These are phyloP conservation scores for Thripadectes ignobilis DNA, from an alignment of 2,797 vertebrate genomes.

Conservation along the genomic window DNA sequence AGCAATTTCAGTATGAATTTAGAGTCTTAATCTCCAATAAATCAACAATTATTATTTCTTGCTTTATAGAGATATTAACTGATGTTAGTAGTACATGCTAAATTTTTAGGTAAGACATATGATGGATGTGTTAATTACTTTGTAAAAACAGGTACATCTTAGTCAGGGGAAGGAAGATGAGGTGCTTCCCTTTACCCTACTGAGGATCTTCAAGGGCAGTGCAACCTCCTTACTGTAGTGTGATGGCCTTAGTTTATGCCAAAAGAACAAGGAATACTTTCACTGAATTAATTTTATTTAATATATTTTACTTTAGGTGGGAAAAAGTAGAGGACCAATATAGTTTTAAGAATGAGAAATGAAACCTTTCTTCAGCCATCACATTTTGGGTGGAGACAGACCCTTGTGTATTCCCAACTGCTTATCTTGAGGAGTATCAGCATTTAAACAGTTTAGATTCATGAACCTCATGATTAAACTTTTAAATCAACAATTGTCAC, in stretches of 20 bases:
- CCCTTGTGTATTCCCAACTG: neutral
- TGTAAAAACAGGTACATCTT: neutral
- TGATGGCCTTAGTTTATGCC: neutral
- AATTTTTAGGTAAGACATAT: neutral
- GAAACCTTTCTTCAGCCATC: neutral
- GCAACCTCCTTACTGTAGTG: neutral
- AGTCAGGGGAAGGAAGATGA: neutral
- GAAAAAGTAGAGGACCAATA: neutral
- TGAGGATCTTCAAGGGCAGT: neutral
- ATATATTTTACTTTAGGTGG: neutral
- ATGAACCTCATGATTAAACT: neutral
- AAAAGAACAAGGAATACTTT: neutral
- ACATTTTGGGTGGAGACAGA: neutral
- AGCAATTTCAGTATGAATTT: neutral
- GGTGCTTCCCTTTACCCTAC: neutral
- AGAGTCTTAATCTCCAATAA: neutral
- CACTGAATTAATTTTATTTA: neutral
- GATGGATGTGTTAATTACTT: neutral
- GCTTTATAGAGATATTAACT: neutral
- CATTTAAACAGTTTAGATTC: neutral
- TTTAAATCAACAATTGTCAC: neutral
- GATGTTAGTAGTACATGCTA: neutral
- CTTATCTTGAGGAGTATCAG: neutral
- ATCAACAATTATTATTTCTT: neutral
- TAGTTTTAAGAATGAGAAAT: neutral